These are phyloP conservation scores for Xerus inauris DNA, from an alignment of 2,113 vertebrate genomes.

Conservation along the genomic window DNA sequence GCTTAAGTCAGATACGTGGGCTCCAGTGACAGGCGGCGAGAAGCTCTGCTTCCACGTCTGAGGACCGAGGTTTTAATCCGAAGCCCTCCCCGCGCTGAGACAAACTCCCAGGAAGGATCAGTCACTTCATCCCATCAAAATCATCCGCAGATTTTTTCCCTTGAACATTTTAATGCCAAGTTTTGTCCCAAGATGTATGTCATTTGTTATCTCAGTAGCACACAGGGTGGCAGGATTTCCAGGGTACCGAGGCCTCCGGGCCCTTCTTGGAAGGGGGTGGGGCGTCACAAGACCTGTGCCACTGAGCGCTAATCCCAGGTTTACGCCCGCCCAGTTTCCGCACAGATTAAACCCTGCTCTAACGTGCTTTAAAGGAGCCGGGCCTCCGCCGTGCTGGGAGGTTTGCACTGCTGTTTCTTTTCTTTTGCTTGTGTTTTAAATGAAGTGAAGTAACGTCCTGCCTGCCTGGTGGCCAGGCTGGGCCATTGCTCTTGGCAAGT, in stretches of 20 bases:
- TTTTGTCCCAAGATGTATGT: conserved; percentile 29
- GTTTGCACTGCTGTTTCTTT: not conserved
- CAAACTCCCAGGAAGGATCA: conserved; percentile 46
- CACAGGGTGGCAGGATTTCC: not conserved
- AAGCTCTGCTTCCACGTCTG: not conserved
- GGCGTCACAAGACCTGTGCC: not conserved
- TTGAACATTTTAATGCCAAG: conserved; percentile 25
- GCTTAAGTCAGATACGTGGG: conserved; percentile 51
- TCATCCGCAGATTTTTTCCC: not conserved
- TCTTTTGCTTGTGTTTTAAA: not conserved
- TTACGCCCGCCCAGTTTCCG: not conserved
- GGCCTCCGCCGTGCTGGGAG: accelerated
- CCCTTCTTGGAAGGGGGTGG: not conserved
- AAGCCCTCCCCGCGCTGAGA: not conserved
- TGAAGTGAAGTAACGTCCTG: not conserved
- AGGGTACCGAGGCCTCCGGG: not conserved
- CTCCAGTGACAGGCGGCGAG: conserved; percentile 57
- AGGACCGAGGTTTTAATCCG: not conserved
- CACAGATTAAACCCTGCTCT: not conserved
- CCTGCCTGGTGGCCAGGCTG: not conserved
- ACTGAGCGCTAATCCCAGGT: not conserved
- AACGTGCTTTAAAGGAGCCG: not conserved
- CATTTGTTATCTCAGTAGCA: not conserved
- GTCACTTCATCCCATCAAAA: conserved; percentile 48
- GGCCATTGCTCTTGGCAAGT: not conserved